A percentile compares a stretch with the other conserved stretches of the same genome.
phyloP scores from a whole-genome alignment of 1,140 invertebrate species.

The Lasioglossum baleicum region DNA sequence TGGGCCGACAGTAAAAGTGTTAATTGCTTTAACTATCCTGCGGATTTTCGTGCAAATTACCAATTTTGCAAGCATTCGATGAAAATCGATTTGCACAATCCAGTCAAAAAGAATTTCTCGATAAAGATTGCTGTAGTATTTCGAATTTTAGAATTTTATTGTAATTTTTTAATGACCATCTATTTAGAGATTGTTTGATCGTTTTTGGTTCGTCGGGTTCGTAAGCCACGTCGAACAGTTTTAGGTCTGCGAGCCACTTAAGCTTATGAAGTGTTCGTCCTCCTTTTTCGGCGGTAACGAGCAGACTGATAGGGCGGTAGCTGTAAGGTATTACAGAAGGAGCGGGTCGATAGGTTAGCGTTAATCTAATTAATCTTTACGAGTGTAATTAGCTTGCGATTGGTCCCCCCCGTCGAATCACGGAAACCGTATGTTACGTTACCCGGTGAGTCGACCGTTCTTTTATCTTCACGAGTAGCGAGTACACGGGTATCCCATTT shows the following conservation, averaged over 20 bases:
- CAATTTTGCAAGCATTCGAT: no score
- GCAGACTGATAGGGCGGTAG: constrained; percentile 26
- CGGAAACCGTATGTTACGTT: constrained; percentile 45
- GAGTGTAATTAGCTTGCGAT: constrained; percentile 73
- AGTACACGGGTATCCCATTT: constrained; percentile 78
- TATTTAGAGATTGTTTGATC: no score
- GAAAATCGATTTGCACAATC: no score
- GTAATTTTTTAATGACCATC: no score
- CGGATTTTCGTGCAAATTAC: no score
- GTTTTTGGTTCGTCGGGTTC: no score
- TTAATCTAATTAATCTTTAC: constrained; percentile 78
- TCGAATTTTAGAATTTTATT: no score
- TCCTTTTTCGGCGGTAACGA: constrained; percentile 6
- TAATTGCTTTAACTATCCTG: no score
- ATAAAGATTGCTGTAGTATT: no score
- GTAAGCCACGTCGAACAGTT: neutral
- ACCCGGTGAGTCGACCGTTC: constrained; percentile 57
- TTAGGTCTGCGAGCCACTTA: constrained; percentile 6
- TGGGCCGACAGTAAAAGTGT: no score
- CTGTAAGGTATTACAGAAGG: no score
- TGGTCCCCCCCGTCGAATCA: constrained; percentile 40
- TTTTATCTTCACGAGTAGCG: constrained; percentile 76
- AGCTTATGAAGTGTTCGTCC: constrained; percentile 43
- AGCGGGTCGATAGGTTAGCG: constrained; percentile 58
- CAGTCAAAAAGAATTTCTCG: no score